Base-by-base conservation (phyloP, 2,888 invertebrate genomes). In the Bimastos eiseni region DNA sequence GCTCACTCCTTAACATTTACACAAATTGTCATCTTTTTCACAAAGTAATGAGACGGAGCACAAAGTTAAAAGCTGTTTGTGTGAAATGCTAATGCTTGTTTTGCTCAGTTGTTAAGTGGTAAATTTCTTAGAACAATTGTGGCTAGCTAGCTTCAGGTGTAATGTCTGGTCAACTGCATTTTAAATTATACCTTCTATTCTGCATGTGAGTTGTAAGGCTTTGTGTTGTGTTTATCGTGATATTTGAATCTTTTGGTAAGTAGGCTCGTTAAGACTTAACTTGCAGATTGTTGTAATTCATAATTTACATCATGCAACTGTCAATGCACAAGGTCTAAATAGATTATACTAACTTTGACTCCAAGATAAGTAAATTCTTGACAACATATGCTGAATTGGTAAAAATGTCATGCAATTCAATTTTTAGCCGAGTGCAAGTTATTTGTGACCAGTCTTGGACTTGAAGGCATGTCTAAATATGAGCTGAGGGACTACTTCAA, bases 401-500 rank as follows among this genome's bases (percentile, higher is more conserved):
- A 21, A 49, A 24, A 49, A 24, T 49, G 49, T 49, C 6, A 6
- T 49, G 21, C 21, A 1, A n/a, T 70, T 70, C 70, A 70, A 30
- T 70, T 70, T 55, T 70, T 70, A 70, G 70, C 70, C 70, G 30
- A 70, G 70, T 70, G 70, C 70, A 70, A 70, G 70, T 70, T 70
- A 70, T 70, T 70, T n/a, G 70, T 70, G 70, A 70, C 70, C 70
- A 70, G 70, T 70, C 6, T 70, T 30, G 70, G 70, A 17, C 70
- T 70, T 13, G 70, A 70, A 70, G 70, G 70, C 70, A n/a, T 70
- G 70, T n/a, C 70, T 70, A 70, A 70, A 8, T 0, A 30, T 70
- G 70, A 70, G 0, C n/a, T 70, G n/a, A 70, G 13, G 70, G 70
- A 70, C n/a, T n/a, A 8, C 70, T 70, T 70, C 70, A 70, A 70